Evolutionary conservation across 2,888 invertebrate genomes (phyloP), one percentile per base, ranked within the genome.

Genomic region (Halictus ligatus): DNA sequence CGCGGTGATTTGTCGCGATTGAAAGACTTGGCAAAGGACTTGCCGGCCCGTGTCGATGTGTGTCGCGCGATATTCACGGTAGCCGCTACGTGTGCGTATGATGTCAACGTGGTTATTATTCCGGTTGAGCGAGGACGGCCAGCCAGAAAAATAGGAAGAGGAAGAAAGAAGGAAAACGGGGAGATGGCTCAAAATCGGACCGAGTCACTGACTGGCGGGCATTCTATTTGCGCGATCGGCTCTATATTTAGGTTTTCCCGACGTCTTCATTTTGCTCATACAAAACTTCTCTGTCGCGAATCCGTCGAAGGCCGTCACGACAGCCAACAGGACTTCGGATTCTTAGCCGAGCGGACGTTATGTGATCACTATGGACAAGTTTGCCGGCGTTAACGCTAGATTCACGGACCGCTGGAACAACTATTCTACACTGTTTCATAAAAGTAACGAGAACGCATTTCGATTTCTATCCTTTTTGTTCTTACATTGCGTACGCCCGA

Each of bases 221-320:
- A 88, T 90, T 89, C 92, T 91, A 92, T 92, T 92, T 90, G 85
- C 85, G 85, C 85, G 87, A 91, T 90, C 89, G 89, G 60, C 87
- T 90, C 92, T 92, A 92, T 91, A 87, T 92, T 92, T 92, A 92
- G 89, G 86, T 79, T 80, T 80, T 78, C 79, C 84, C 86, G 79
- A 89, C 89, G 86, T 91, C 87, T 90, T 89, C 90, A 84, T 84
- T 85, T 90, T 82, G 83, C 80, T 74, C 83, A 69, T 73, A 81
- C 80, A 64, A 75, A 87, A 78, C 75, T 78, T 72, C 75, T 80
- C 83, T 87, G 88, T 87, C 85, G 86, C 80, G 87, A 79, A 81
- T 81, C 76, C 78, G 79, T 85, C 84, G 82, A 89, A 90, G 90
- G 87, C 85, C 87, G 76, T 80, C 87, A 73, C 80, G 76, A 75